Base-by-base conservation (phyloP, 2,888 invertebrate genomes). In the Hemithea aestivaria region DNA sequence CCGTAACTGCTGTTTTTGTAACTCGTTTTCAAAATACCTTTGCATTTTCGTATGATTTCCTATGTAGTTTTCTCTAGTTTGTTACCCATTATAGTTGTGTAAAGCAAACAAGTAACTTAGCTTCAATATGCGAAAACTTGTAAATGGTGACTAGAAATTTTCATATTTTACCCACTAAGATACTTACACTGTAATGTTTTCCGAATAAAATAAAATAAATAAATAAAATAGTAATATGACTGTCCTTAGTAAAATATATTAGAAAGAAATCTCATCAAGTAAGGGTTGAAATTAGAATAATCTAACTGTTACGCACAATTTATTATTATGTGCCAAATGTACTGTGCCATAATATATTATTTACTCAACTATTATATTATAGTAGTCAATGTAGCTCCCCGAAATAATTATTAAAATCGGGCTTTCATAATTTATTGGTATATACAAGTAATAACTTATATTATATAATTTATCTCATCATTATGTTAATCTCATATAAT, bases 271-370 rank as follows among this genome's bases (percentile, higher is more conserved):
- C 31, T 35, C 26, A 31, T 42, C 23, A 41, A 45, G 32, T 38
- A 24, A 45, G 35, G 23, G 33, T 11, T 20, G 2, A 25, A 40
- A 40, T 32, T 25, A 40, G 37, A 39, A 21, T 11, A 36, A 35
- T 45, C 40, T 44, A 36, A 46, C 40, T 36, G 11, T 31, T 35
- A 56, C 56, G 55, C 53, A 58, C 61, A 58, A 58, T 35, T 40
- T 27, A 45, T 35, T 37, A 44, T 42, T 41, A 57, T 63, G 50
- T 55, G 63, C 58, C 58, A 56, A 61, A 38, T 37, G 7, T 43
- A 47, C 39, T 44, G 47, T 50, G 51, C 42, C 43, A 53, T 48
- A 43, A 42, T 34, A 31, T 27, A 35, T 38, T 33, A 32, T 48
- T 44, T 53, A 53, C 48, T 51, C 43, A 36, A 51, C 37, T 43